Evolutionary conservation across 2,888 invertebrate genomes (phyloP).

Genomic region (Chaitophorus viminalis): DNA sequence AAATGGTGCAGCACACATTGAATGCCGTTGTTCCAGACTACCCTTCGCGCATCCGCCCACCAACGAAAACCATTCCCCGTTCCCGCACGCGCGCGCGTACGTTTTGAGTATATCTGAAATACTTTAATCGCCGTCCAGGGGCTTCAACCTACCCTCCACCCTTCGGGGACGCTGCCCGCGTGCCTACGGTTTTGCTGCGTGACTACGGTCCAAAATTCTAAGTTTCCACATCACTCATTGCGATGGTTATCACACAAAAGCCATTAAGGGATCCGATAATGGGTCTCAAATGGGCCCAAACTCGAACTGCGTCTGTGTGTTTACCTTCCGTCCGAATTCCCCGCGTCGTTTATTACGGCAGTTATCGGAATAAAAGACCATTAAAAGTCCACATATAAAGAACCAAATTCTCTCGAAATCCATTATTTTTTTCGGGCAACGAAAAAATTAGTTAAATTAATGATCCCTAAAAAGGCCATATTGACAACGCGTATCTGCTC

Average conservation of each 20-base stretch:
- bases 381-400: conserved; percentile 54
- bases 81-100: background rate
- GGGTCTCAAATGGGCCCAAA: conserved; percentile 51
- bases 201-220: conserved; percentile 53
- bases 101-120: conserved; percentile 21
- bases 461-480: background rate
- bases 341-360: conserved; percentile 57
- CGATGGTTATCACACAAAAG: conserved; percentile 61
- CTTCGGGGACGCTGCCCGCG: background rate
- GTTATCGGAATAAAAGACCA: conserved; percentile 59
- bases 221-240: conserved; percentile 60
- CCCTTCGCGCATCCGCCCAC: background rate
- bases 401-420: conserved; percentile 17
- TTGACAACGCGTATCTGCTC: background rate
- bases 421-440: conserved; percentile 9
- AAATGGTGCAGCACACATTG: too few relatives aligned
- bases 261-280: conserved; percentile 62
- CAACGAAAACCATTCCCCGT: background rate
- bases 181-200: conserved; percentile 28
- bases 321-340: conserved; percentile 57
- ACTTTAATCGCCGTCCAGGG: conserved; percentile 53
- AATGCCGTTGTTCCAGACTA: too few relatives aligned
- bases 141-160: background rate
- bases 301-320: conserved; percentile 30
- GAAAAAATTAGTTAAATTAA: conserved; percentile 31